These are phyloP conservation scores for Ophion obscuratus DNA, from an alignment of 2,888 invertebrate species.

Conservation along the genomic window DNA sequence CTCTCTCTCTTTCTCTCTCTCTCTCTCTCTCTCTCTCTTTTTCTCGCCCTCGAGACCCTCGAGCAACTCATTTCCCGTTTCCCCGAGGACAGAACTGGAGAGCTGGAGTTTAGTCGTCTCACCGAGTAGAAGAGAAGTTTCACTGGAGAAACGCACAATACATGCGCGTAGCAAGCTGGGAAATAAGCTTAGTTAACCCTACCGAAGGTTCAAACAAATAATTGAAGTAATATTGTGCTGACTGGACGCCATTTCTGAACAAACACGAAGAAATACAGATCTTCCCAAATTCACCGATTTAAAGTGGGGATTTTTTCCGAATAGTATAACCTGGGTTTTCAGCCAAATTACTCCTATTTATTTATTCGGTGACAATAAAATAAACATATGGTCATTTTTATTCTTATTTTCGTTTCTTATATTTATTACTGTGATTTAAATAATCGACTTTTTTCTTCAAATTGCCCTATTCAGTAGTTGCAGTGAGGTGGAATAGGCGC, in stretches of 20 bases:
- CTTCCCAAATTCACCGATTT: neutral
- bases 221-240: neutral
- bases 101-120: constrained; percentile 54
- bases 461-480: no score
- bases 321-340: neutral
- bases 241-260: neutral
- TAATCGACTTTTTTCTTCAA: no score
- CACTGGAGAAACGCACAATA: neutral
- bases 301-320: neutral
- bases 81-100: constrained; percentile 69
- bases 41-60: constrained; percentile 56
- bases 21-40: constrained; percentile 51
- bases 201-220: neutral
- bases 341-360: no score
- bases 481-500: no score
- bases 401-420: no score
- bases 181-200: constrained; percentile 8
- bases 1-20: constrained; percentile 23
- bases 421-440: no score
- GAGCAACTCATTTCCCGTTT: constrained; percentile 65
- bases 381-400: no score
- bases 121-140: constrained; percentile 47
- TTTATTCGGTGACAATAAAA: no score
- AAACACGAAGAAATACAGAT: neutral
- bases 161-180: neutral